Evolutionary conservation across 2,888 invertebrate species (phyloP).

Genomic region (Hofmannophila pseudospretella): DNA sequence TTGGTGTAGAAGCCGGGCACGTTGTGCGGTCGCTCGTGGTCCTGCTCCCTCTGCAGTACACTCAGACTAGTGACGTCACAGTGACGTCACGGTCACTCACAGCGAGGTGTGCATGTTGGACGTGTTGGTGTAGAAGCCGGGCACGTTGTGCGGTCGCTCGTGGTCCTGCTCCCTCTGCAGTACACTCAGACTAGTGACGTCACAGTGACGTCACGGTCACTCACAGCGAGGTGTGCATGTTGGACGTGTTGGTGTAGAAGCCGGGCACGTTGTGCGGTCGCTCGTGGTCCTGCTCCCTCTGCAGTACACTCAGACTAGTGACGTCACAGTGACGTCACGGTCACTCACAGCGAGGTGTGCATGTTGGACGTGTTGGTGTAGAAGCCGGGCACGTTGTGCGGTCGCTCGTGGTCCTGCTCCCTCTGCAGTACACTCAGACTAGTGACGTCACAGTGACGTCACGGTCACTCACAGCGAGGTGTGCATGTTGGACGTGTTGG

Average conservation of each 20-base stretch:
- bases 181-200: conserved; percentile 25
- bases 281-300: conserved; percentile 59
- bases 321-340: conserved; percentile 24
- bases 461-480: conserved; percentile 39
- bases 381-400: conserved; percentile 69
- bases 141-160: conserved; percentile 67
- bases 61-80: conserved; percentile 21
- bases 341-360: conserved; percentile 40
- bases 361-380: conserved; percentile 36
- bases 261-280: conserved; percentile 69
- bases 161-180: conserved; percentile 57
- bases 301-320: too few relatives aligned
- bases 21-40: conserved; percentile 63
- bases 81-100: conserved; percentile 38
- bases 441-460: conserved; percentile 29
- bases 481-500: conserved; percentile 23
- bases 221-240: conserved; percentile 35
- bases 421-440: conserved; percentile 49
- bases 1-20: conserved; percentile 66
- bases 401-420: conserved; percentile 60
- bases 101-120: conserved; percentile 28
- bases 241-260: conserved; percentile 50
- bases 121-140: conserved; percentile 59
- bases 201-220: conserved; percentile 20
- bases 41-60: too few relatives aligned